Percentiles rank a stretch among this genome's conserved stretches.
Evolutionary conservation across 2,888 invertebrate genomes (phyloP).

Genomic region (Nemotelus pantherinus): DNA sequence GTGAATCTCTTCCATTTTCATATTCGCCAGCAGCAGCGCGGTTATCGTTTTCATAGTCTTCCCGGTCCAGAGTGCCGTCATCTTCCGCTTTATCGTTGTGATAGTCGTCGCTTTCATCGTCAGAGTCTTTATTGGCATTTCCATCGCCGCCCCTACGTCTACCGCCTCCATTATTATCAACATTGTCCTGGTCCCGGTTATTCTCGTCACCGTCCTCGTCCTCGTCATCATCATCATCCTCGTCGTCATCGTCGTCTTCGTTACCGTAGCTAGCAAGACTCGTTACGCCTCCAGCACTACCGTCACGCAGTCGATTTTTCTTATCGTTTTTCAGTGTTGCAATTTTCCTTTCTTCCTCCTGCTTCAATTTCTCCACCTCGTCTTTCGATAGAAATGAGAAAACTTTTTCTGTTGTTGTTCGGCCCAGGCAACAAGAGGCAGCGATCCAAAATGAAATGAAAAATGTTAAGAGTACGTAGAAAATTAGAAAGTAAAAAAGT

Average conservation of each 20-base stretch:
- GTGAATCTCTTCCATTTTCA: conserved; percentile 51
- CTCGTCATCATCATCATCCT: conserved; percentile 53
- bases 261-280: conserved; percentile 29
- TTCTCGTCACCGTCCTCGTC: conserved; percentile 29
- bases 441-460: conserved; percentile 27
- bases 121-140: neutral
- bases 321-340: conserved; percentile 68
- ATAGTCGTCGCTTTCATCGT: conserved; percentile 6
- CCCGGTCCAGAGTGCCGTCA: conserved; percentile 31
- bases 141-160: neutral
- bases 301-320: conserved; percentile 63
- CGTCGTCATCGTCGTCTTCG: conserved; percentile 55
- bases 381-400: conserved; percentile 93
- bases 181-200: conserved; percentile 49
- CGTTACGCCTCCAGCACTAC: conserved; percentile 57
- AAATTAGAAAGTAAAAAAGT: conserved; percentile 46
- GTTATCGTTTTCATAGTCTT: conserved; percentile 55
- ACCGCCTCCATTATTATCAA: conserved; percentile 54
- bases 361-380: conserved; percentile 92
- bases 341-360: conserved; percentile 91
- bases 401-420: conserved; percentile 76
- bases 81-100: conserved; percentile 5
- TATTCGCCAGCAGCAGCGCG: conserved; percentile 54
- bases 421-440: conserved; percentile 14
- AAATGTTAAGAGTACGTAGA: conserved; percentile 36